A percentile compares a stretch with the other conserved stretches of the same genome.
Evolutionary conservation across 2,888 invertebrate genomes (phyloP).

Genomic region (Euphydryas editha): DNA sequence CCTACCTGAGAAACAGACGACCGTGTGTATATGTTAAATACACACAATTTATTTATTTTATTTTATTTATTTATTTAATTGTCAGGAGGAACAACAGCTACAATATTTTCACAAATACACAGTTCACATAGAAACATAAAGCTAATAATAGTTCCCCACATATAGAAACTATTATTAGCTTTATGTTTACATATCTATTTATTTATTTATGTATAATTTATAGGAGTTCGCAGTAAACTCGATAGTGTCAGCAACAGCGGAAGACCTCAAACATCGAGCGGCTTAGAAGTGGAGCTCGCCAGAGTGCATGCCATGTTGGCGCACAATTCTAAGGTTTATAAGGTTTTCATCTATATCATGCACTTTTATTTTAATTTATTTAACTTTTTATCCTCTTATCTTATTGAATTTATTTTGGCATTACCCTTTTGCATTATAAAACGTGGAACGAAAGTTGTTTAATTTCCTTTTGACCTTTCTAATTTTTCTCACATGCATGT

Average conservation of each 20-base stretch:
- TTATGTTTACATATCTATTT: no score
- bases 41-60: no score
- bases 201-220: slow-evolving; percentile 17
- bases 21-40: no score
- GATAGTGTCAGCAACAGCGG: slow-evolving; percentile 59
- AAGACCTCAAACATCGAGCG: slow-evolving; percentile 41
- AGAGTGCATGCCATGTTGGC: slow-evolving; percentile 93
- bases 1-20: no score
- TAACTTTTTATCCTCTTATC: slow-evolving; percentile 9
- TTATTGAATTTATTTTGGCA: neutral
- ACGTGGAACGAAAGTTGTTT: neutral
- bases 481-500: neutral
- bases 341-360: slow-evolving; percentile 85
- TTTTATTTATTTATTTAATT: no score
- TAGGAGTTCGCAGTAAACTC: slow-evolving; percentile 73
- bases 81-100: no score
- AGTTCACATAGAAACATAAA: no score
- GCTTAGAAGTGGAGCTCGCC: slow-evolving; percentile 91
- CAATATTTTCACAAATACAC: no score
- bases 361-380: slow-evolving; percentile 72
- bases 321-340: slow-evolving; percentile 94
- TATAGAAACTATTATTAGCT: no score
- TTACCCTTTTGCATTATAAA: no score
- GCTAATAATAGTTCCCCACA: no score
- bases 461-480: neutral